phyloP scores from a whole-genome alignment of 2,113 vertebrate genomes.

The Cavia aperea region DNA sequence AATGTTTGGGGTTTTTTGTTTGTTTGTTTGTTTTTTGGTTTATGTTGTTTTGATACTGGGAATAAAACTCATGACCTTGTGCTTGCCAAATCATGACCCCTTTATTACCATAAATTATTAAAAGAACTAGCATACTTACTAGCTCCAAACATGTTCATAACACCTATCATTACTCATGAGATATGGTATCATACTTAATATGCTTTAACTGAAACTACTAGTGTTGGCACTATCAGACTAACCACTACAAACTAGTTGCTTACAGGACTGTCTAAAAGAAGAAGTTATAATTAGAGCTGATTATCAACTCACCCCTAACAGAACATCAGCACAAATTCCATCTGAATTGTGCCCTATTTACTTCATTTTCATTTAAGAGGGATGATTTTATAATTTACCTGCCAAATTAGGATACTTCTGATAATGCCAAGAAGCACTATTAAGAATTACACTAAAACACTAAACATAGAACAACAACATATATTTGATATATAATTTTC shows the following conservation, averaged over 20 bases:
- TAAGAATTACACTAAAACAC: background rate
- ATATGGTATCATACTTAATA: background rate
- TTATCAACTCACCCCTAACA: background rate
- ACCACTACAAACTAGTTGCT: background rate
- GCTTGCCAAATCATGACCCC: too few species aligned
- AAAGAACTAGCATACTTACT: background rate
- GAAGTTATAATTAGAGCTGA: background rate
- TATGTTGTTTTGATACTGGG: too few species aligned
- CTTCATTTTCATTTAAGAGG: background rate
- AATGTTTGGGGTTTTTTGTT: background rate
- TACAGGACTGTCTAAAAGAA: background rate
- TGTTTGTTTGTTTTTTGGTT: too few species aligned
- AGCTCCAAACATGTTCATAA: background rate
- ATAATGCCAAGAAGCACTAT: background rate
- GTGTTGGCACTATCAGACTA: background rate
- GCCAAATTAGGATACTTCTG: background rate
- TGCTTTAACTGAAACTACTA: background rate
- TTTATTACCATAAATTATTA: background rate
- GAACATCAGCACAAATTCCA: background rate
- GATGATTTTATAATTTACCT: background rate
- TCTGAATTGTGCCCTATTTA: background rate
- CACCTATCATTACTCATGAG: background rate
- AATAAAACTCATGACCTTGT: too few species aligned
- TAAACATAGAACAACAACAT: background rate
- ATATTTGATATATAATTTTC: background rate